Conservation (phyloP, 2,113 vertebrate genomes). For the Pteropus alecto region DNA sequence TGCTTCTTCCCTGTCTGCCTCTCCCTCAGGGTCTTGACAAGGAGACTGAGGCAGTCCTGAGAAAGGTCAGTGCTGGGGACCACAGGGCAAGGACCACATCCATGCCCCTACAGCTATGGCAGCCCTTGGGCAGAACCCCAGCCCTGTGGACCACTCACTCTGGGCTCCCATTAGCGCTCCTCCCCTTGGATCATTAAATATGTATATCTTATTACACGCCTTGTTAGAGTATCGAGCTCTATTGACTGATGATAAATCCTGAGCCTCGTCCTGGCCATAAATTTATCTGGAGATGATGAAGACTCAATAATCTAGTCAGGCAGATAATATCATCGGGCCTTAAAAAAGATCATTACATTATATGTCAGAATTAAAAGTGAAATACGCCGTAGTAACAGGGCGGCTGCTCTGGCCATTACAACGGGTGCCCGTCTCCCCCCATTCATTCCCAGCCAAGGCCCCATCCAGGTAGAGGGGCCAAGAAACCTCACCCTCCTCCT, state of each 20-base stretch:
- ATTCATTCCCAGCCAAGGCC: background rate
- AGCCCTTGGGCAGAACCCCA: constrained; percentile 51
- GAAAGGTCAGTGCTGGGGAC: constrained; percentile 21
- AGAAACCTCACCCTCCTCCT: background rate
- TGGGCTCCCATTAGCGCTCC: constrained; percentile 60
- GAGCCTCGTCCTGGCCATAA: constrained; percentile 88
- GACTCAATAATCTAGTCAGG: constrained; percentile 93
- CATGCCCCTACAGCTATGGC: background rate
- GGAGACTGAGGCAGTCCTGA: background rate
- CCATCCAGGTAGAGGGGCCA: background rate
- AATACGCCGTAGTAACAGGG: constrained; percentile 89
- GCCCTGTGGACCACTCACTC: constrained; percentile 48
- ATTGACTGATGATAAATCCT: constrained; percentile 98
- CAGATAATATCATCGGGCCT: constrained; percentile 91
- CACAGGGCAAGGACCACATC: constrained; percentile 5
- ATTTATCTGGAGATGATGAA: constrained; percentile 92
- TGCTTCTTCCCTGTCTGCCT: constrained; percentile 73
- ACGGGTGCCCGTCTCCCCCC: background rate
- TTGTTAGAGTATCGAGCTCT: constrained; percentile 90
- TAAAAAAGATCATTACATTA: constrained; percentile 93
- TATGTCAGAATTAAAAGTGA: constrained; percentile 93
- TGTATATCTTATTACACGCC: constrained; percentile 99
- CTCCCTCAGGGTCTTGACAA: background rate
- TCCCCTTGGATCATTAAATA: constrained; percentile 99
- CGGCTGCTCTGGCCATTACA: constrained; percentile 80